phyloP scores from a whole-genome alignment of 2,888 invertebrate genomes.

The Bugulina stolonifera region DNA sequence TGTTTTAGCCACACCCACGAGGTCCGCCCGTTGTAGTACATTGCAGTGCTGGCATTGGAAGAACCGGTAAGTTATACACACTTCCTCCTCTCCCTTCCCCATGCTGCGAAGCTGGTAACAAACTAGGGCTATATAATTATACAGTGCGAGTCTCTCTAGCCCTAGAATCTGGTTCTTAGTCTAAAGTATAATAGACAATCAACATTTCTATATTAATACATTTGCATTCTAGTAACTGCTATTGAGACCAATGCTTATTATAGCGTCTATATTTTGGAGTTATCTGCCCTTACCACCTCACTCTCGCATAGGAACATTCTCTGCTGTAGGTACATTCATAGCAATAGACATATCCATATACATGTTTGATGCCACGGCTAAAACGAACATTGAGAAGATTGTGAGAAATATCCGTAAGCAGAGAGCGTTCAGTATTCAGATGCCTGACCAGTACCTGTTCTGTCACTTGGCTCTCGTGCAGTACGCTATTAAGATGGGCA shows the following conservation, averaged over 20 bases:
- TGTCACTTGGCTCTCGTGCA: constrained; percentile 90
- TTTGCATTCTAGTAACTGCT: no score
- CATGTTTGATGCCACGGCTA: constrained; percentile 50
- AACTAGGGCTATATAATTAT: no score
- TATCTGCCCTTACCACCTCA: no score
- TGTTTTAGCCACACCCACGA: constrained; percentile 65
- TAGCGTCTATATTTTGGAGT: no score
- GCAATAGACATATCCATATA: constrained; percentile 68
- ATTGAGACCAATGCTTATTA: no score
- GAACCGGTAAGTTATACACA: constrained; percentile 48
- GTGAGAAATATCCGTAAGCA: constrained; percentile 82
- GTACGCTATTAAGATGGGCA: constrained; percentile 45
- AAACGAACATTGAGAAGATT: constrained; percentile 52
- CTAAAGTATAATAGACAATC: no score
- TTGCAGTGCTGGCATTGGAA: constrained; percentile 56
- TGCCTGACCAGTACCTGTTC: constrained; percentile 97
- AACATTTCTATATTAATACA: no score
- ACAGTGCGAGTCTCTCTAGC: no score
- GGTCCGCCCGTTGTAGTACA: constrained; percentile 65
- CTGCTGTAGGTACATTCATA: constrained; percentile 84
- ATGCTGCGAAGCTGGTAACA: no score
- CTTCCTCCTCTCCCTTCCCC: no score
- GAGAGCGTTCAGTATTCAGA: constrained; percentile 94
- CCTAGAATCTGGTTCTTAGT: no score
- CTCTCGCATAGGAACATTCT: no score